phyloP scores from a whole-genome alignment of 2,113 vertebrate species.

The Phalacrocorax carbo region DNA sequence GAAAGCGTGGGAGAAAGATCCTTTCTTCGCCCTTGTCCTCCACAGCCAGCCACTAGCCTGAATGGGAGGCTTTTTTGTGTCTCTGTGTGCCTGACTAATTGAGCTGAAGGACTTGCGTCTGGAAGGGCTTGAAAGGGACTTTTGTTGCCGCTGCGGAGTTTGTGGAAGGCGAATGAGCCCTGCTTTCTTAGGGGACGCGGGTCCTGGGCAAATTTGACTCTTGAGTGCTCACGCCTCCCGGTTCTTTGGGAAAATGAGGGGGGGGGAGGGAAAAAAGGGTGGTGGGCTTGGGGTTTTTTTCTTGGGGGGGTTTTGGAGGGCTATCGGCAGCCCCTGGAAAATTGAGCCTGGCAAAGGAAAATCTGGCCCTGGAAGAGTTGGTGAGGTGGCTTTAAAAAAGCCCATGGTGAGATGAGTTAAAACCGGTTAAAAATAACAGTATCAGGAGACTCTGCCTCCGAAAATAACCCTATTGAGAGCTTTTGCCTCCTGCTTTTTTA shows the following conservation, averaged over 20 bases:
- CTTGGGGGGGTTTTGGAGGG: background rate
- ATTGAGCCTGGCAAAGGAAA: background rate
- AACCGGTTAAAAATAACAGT: background rate
- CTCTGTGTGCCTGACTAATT: constrained; percentile 79
- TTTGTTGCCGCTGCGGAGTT: constrained; percentile 70
- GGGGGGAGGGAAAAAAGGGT: background rate
- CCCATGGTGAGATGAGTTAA: background rate
- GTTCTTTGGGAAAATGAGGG: constrained; percentile 13
- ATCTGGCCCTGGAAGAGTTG: background rate
- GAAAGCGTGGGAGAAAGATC: constrained; percentile 74
- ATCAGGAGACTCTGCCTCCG: background rate
- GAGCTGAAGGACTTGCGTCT: constrained; percentile 80
- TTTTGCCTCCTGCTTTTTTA: background rate
- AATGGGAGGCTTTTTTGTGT: constrained; percentile 68
- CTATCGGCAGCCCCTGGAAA: background rate
- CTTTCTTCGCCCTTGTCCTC: constrained; percentile 68
- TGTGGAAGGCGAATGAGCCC: constrained; percentile 43
- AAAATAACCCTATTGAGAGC: background rate
- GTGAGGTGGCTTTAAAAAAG: background rate
- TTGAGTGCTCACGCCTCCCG: background rate
- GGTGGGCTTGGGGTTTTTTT: background rate
- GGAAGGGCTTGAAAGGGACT: constrained; percentile 76
- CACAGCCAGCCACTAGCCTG: constrained; percentile 61
- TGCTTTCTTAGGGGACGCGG: constrained; percentile 35
- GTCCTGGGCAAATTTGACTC: constrained; percentile 54